phyloP scores from a whole-genome alignment of 1,140 invertebrate species.

The Trinorchestia longiramus region DNA sequence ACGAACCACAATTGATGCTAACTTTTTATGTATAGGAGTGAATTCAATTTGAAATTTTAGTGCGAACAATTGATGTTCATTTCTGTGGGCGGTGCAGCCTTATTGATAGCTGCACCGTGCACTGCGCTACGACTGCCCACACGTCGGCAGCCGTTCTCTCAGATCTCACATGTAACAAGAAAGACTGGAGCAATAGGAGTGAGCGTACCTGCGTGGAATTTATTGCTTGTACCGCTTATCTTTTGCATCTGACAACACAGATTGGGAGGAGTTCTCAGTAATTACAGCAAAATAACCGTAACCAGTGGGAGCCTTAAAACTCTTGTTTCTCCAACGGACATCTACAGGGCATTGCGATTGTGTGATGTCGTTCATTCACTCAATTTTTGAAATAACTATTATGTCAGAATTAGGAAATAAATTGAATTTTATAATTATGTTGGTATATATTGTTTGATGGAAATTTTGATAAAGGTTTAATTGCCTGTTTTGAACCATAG shows the following conservation, averaged over 20 bases:
- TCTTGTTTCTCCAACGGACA: not conserved
- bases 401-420: not conserved
- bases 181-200: not conserved
- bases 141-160: not conserved
- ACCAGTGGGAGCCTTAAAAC: not conserved
- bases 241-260: not conserved
- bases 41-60: not conserved
- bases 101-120: not conserved
- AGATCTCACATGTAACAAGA: not conserved
- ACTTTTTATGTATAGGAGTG: not conserved
- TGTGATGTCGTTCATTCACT: not conserved
- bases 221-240: not conserved
- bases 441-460: too few species aligned
- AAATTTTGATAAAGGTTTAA: too few species aligned
- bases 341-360: not conserved
- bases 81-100: not conserved
- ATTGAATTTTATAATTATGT: too few species aligned
- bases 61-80: not conserved
- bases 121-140: not conserved
- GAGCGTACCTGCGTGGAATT: not conserved
- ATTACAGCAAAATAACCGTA: not conserved
- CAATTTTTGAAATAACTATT: not conserved
- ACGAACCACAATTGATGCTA: too few species aligned
- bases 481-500: too few species aligned
- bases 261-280: not conserved